Conservation (phyloP, 2,888 invertebrate species). For the Megaustenia siamemsis region DNA sequence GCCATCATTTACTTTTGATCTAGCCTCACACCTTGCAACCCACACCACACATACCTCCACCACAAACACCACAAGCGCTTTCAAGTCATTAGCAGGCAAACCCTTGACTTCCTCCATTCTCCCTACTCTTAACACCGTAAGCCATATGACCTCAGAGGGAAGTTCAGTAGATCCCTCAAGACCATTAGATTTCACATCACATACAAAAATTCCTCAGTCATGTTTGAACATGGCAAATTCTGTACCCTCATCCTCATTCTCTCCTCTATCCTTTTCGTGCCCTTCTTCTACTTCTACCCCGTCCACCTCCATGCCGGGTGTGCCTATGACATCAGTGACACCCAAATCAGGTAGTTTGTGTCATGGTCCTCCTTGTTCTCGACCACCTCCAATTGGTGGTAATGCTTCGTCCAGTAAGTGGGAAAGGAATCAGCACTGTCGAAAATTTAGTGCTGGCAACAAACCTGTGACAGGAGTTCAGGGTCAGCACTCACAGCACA, state of each 20-base stretch:
- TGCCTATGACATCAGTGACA: constrained; percentile 43
- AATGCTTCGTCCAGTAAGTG: constrained; percentile 61
- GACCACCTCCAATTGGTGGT: constrained; percentile 74
- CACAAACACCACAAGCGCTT: constrained; percentile 67
- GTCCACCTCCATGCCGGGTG: constrained; percentile 37
- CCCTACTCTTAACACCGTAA: constrained; percentile 51
- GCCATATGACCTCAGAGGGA: constrained; percentile 38
- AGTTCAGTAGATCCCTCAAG: constrained; percentile 53
- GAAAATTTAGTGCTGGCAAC: constrained; percentile 61
- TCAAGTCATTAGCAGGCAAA: constrained; percentile 63
- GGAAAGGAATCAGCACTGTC: constrained; percentile 68
- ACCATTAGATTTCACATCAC: constrained; percentile 48
- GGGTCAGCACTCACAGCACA: constrained; percentile 33
- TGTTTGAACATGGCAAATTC: constrained; percentile 38
- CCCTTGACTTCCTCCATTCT: constrained; percentile 58
- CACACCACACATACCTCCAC: constrained; percentile 52
- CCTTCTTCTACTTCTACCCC: constrained; percentile 42
- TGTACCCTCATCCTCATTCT: constrained; percentile 32
- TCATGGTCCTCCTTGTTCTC: constrained; percentile 67
- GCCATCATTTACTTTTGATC: constrained; percentile 66
- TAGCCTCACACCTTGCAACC: constrained; percentile 60
- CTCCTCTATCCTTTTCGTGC: constrained; percentile 46
- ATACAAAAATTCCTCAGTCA: constrained; percentile 51
- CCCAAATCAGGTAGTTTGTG: constrained; percentile 33
- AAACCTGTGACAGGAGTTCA: constrained; percentile 35